phyloP scores from a whole-genome alignment of 2,113 vertebrate genomes.

The Cranoglanis bouderius region DNA sequence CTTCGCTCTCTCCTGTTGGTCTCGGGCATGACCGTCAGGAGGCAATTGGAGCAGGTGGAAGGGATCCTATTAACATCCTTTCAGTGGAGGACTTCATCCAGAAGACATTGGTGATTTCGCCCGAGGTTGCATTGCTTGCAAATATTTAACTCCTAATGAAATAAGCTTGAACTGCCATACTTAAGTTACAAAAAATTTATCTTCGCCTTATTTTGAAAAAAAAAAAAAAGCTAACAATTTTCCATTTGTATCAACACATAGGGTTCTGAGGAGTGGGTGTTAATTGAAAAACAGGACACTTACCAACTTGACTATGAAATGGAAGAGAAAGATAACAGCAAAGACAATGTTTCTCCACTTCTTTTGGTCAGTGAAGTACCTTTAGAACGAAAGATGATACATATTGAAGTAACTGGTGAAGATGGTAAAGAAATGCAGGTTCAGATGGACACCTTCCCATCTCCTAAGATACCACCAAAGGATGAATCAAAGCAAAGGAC shows the following conservation, averaged over 20 bases:
- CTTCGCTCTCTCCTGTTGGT: constrained; percentile 62
- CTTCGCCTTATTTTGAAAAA: constrained; percentile 55
- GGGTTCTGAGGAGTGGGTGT: constrained; percentile 98
- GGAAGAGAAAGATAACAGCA: constrained; percentile 69
- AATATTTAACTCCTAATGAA: constrained; percentile 33
- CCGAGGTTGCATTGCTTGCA: constrained; percentile 83
- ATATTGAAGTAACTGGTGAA: constrained; percentile 68
- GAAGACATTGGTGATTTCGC: constrained; percentile 93
- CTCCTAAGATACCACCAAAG: constrained; percentile 53
- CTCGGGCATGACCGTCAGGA: constrained; percentile 62
- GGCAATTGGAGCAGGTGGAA: constrained; percentile 77
- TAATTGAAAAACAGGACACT: constrained; percentile 92
- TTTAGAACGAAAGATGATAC: constrained; percentile 71
- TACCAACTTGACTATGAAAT: constrained; percentile 81
- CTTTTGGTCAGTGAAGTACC: constrained; percentile 68
- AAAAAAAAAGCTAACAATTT: constrained; percentile 82
- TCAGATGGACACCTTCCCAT: constrained; percentile 67
- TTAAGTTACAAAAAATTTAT: constrained; percentile 18
- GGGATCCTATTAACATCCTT: constrained; percentile 81
- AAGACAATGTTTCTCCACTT: constrained; percentile 52
- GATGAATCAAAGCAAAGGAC: constrained; percentile 43
- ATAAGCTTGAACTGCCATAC: constrained; percentile 12
- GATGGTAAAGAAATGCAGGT: constrained; percentile 70
- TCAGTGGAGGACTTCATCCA: constrained; percentile 92
- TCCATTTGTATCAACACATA: constrained; percentile 96